phyloP scores from a whole-genome alignment of 2,888 invertebrate genomes.

The Hetaerina titia region DNA sequence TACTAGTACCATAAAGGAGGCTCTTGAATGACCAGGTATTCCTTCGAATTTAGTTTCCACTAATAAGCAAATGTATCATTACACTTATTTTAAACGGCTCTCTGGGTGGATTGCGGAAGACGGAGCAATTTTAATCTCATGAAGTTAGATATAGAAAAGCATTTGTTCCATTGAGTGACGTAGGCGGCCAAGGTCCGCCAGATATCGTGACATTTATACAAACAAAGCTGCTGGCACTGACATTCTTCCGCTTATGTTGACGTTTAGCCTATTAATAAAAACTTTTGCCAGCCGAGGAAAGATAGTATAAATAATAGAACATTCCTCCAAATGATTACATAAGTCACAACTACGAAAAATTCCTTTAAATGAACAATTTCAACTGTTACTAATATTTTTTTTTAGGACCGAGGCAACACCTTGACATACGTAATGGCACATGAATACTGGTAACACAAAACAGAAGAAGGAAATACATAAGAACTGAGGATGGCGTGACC shows the following conservation, averaged over 20 bases:
- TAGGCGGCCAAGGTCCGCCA: slow-evolving; percentile 51
- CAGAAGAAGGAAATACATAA: too few species aligned
- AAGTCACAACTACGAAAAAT: background rate
- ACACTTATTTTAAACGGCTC: background rate
- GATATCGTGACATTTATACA: slow-evolving; percentile 54
- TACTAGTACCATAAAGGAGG: too few species aligned
- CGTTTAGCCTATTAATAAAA: background rate
- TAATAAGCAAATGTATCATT: too few species aligned
- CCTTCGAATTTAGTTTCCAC: too few species aligned
- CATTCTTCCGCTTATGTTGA: slow-evolving; percentile 9
- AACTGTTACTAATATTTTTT: too few species aligned
- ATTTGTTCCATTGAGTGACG: background rate
- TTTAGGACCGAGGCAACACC: too few species aligned
- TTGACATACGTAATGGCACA: too few species aligned
- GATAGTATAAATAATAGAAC: background rate
- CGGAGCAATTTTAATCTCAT: background rate
- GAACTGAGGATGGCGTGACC: too few species aligned
- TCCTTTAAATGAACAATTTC: background rate
- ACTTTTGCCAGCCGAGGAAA: background rate
- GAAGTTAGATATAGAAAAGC: background rate
- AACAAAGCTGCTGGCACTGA: slow-evolving; percentile 24
- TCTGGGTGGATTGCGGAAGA: background rate
- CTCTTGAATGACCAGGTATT: too few species aligned
- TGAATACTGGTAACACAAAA: too few species aligned
- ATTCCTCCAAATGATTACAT: background rate